Conservation (phyloP, 2,888 invertebrate genomes). For the Pycnomerus fuliginosus region DNA sequence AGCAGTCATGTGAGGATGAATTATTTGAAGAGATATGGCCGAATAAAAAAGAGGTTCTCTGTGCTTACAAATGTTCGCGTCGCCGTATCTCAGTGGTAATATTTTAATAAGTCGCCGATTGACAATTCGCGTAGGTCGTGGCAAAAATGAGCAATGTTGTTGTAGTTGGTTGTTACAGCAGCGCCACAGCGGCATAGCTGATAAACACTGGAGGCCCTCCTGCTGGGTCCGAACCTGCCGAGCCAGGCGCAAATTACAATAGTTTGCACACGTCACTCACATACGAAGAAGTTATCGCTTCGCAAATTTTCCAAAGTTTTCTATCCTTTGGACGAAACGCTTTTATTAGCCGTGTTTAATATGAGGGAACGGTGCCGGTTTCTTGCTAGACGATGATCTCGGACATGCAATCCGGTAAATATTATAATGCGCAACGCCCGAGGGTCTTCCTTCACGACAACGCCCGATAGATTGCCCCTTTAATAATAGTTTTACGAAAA, state of each 20-base stretch:
- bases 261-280: too few relatives aligned
- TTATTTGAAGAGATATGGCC: too few relatives aligned
- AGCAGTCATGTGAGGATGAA: too few relatives aligned
- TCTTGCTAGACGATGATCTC: conserved; percentile 23
- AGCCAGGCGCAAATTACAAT: conserved; percentile 15
- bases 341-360: too few relatives aligned
- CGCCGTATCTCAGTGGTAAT: conserved; percentile 29
- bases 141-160: conserved; percentile 22
- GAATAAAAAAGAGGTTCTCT: too few relatives aligned
- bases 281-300: too few relatives aligned
- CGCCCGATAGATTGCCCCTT: conserved; percentile 4
- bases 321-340: too few relatives aligned
- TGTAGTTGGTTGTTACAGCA: conserved; percentile 24
- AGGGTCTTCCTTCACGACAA: conserved; percentile 5
- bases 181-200: conserved; percentile 5
- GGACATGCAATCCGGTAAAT: conserved; percentile 29
- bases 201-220: conserved; percentile 5
- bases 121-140: conserved; percentile 31
- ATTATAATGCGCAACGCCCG: conserved; percentile 25
- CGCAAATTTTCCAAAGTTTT: too few relatives aligned
- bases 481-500: conserved; percentile 10
- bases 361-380: too few relatives aligned
- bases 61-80: conserved; percentile 26
- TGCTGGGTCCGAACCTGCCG: conserved; percentile 9
- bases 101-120: conserved; percentile 34